These are phyloP conservation scores for Tiaroga cobitis DNA, from an alignment of 2,797 vertebrate genomes.

Conservation along the genomic window DNA sequence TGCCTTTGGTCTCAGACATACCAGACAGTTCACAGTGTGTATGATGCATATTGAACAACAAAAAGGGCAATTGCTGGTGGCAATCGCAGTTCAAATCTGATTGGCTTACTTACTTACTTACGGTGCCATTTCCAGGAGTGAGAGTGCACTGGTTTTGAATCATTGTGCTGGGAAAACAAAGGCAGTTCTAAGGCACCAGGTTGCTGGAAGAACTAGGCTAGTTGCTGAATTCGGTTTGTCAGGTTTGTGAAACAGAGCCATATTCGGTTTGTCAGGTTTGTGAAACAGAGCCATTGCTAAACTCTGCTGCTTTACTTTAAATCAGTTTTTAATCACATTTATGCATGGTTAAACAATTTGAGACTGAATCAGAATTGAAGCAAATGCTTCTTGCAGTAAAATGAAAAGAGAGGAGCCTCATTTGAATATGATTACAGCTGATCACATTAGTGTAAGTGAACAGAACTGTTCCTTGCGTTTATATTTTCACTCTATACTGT, in stretches of 20 bases:
- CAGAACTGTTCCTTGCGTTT: background rate
- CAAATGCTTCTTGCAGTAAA: background rate
- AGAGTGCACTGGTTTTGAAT: background rate
- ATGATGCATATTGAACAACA: slow-evolving; percentile 3
- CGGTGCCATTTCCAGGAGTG: background rate
- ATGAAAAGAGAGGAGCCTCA: background rate
- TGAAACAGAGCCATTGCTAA: background rate
- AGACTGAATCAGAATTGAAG: background rate
- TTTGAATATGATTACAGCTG: background rate
- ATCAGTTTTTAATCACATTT: background rate
- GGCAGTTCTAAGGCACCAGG: background rate
- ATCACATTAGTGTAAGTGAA: background rate
- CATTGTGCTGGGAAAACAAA: background rate
- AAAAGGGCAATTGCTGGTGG: background rate
- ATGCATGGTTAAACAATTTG: background rate
- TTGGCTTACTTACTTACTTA: slow-evolving; percentile 9
- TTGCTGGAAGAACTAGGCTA: background rate
- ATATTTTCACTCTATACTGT: background rate
- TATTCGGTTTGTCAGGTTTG: background rate
- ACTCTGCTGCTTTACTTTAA: background rate
- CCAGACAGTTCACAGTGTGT: background rate
- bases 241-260: slow-evolving; percentile 6
- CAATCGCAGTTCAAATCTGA: background rate
- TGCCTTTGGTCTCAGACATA: slow-evolving; percentile 5
- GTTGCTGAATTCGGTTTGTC: background rate